These are phyloP conservation scores for Symphodus melops DNA, from an alignment of 2,113 vertebrate genomes.

Conservation along the genomic window DNA sequence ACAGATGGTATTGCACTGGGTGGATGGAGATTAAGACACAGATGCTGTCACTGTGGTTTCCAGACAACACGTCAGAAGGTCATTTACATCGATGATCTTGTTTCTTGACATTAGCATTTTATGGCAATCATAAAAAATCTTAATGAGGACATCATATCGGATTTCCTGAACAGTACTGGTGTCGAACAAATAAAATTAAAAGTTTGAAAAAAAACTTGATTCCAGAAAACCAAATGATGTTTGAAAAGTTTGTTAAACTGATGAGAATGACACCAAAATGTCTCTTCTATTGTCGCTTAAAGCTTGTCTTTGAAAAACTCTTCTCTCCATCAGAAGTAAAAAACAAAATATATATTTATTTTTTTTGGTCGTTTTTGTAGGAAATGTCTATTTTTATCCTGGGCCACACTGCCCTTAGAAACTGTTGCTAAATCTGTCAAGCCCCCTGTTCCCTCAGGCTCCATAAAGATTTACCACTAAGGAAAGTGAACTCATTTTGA, in stretches of 20 bases:
- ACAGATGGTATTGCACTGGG: not conserved
- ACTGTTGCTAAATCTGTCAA: not conserved
- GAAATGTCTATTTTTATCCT: not conserved
- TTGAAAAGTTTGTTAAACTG: not conserved
- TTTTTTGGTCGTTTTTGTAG: not conserved
- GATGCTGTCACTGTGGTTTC: slow-evolving; percentile 49
- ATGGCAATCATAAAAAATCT: slow-evolving; percentile 10
- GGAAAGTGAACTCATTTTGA: not conserved
- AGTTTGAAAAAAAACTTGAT: not conserved
- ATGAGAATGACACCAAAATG: not conserved
- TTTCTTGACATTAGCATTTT: not conserved
- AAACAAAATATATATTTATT: not conserved
- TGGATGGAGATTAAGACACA: not conserved
- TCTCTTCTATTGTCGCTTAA: not conserved
- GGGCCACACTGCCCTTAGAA: not conserved
- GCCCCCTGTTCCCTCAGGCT: not conserved
- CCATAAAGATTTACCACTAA: not conserved
- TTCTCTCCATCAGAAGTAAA: not conserved
- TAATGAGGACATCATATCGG: not conserved
- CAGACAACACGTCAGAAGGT: slow-evolving; percentile 31
- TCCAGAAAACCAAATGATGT: not conserved
- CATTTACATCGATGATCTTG: not conserved
- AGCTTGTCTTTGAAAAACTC: too few species aligned
- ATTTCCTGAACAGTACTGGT: not conserved
- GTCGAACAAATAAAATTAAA: not conserved